A percentile compares a stretch with the other conserved stretches of the same genome.
Evolutionary conservation across 2,888 invertebrate genomes (phyloP).

Genomic region (Drosophila subquinaria): DNA sequence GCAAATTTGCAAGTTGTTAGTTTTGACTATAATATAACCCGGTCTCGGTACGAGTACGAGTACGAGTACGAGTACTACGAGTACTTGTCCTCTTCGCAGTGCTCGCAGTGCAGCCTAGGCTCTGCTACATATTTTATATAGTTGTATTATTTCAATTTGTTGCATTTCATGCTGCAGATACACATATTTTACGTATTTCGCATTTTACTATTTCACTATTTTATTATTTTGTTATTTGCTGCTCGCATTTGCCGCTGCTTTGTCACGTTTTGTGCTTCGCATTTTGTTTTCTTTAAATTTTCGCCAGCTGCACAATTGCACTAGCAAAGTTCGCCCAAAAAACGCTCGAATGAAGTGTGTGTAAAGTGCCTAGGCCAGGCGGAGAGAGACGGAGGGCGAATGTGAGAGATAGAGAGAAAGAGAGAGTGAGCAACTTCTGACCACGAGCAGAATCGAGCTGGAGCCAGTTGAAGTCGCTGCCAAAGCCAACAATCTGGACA

Average conservation of each 20-base stretch:
- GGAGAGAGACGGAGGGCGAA: not conserved
- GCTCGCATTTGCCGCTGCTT: conserved; percentile 26
- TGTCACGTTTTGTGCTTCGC: conserved; percentile 39
- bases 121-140: conserved; percentile 10
- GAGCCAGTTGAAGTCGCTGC: conserved; percentile 2
- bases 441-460: conserved; percentile 7
- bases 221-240: conserved; percentile 26
- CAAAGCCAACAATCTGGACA: conserved; percentile 35
- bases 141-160: conserved; percentile 32
- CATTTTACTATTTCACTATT: conserved; percentile 18
- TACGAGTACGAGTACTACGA: not conserved
- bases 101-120: conserved; percentile 7
- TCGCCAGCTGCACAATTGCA: conserved; percentile 22
- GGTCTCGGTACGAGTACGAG: conserved; percentile 1
- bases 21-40: conserved; percentile 22
- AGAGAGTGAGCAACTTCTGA: not conserved
- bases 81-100: not conserved
- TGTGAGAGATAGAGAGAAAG: not conserved
- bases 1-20: conserved; percentile 44
- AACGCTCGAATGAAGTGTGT: conserved; percentile 48
- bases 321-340: conserved; percentile 33
- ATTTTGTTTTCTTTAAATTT: conserved; percentile 43
- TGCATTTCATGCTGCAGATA: conserved; percentile 19
- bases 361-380: conserved; percentile 10
- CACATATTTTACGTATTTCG: conserved; percentile 1